Evolutionary conservation across 2,888 invertebrate genomes (phyloP), one percentile per base, ranked within the genome.

Genomic region (Ormia ochracea): DNA sequence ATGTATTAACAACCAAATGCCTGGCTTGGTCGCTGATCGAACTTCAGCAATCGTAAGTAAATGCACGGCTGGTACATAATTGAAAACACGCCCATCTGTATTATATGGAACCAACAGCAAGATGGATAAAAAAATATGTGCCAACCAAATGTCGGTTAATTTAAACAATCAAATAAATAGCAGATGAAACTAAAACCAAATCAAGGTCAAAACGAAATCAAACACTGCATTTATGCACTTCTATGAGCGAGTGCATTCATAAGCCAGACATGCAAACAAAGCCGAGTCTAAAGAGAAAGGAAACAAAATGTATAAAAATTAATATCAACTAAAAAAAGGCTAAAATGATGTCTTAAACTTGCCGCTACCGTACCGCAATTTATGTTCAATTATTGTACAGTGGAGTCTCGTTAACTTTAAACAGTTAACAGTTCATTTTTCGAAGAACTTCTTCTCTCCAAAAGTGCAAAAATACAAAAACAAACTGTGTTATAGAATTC

Each of bases 201-300:
- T 52, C 75, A 75, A 75, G 68, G 68, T 75, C 52, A 52, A 28
- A 36, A 36, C 14, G 63, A 21, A 14, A 36, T 23, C 9, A 45
- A 69, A 48, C 26, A 36, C 6, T 56, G n/a, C 28, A 59, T 17
- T 3, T 4, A 3, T 10, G 19, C 10, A 12, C 12, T 10, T 28
- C 33, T 3, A 4, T 33, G 1, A n/a, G 4, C 14, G 23, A 5
- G 41, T 7, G 19, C 23, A 28, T 14, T 6, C 36, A 58, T 45
- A 21, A 21, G 58, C 45, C 28, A 31, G 26, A 36, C 59, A 72
- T 72, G 70, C 50, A 52, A 70, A 72, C 69, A 41, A 61, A 54
- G 33, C 31, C 23, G 21, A 56, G 56, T 56, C 65, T 28, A 28
- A 73, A 73, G 73, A 56, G 73, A 73, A 73, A 65, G 73, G 73